Evolutionary conservation across 2,888 invertebrate species (phyloP), one percentile per base, ranked within the genome.

Genomic region (Drosophila quasianomalipes): DNA sequence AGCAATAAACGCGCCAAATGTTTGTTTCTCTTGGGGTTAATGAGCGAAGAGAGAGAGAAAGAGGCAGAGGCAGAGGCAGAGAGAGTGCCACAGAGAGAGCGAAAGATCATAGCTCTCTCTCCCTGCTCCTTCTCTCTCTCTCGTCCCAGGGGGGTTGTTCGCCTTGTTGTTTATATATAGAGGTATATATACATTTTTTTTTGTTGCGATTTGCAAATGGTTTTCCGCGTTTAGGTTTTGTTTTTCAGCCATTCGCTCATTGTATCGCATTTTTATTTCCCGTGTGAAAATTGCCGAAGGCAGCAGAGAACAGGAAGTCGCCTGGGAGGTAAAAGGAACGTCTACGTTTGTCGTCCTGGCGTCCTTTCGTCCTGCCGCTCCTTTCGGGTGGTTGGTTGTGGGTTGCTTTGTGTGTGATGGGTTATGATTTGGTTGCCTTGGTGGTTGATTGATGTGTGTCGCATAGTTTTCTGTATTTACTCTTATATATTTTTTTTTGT

Each of bases 201-300:
- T 70, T 76, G 22, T 65, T 76, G 85, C 83, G 84, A 90, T 87
- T 87, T 89, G 91, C 87, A 89, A 87, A 87, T 87, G 91, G 82
- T 87, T 87, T 87, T 87, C 91, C 87, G 89, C 89, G 89, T 87
- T 89, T 90, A 76, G 75, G 84, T 83, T 90, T 89, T 81, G 86
- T 90, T 88, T 83, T 90, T 88, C 86, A 69, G 74, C 80, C 61
- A 73, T 88, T 85, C 79, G 58, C 77, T 75, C 65, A 83, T 89
- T 90, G 89, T 89, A 89, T 79, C 89, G 79, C 82, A 82, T 86
- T 84, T 89, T 87, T 87, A 89, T 90, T 87, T 87, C 87, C 87
- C 87, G 87, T 87, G 87, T 87, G 87, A 87, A 87, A 86, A 86
- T 90, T 60, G 85, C 90, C 82, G 74, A 74, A 70, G 78, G 69